These are phyloP conservation scores for Phorcus lineatus DNA, from an alignment of 2,888 invertebrate genomes.

Conservation along the genomic window DNA sequence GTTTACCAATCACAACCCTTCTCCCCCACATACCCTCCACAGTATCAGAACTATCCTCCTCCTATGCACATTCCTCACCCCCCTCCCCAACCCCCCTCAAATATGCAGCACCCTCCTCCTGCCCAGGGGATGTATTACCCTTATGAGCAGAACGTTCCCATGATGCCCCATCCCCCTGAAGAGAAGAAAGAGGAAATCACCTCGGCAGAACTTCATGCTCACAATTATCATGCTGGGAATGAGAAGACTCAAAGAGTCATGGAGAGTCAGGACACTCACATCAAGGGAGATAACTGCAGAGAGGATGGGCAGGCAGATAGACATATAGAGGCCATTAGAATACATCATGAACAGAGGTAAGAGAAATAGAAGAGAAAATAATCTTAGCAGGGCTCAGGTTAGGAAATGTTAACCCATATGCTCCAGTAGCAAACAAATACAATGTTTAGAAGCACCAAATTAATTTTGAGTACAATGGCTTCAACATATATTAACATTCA, in stretches of 20 bases:
- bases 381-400: too few relatives aligned
- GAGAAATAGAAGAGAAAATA: not conserved
- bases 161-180: slow-evolving; percentile 9
- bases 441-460: too few relatives aligned
- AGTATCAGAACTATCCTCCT: slow-evolving; percentile 23
- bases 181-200: too few relatives aligned
- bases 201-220: not conserved
- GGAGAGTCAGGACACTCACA: not conserved
- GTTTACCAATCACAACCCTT: not conserved
- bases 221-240: not conserved
- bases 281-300: not conserved
- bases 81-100: slow-evolving; percentile 35
- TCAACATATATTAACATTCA: too few relatives aligned
- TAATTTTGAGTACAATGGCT: too few relatives aligned
- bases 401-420: too few relatives aligned
- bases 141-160: slow-evolving; percentile 33
- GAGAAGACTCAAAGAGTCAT: not conserved
- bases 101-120: slow-evolving; percentile 37
- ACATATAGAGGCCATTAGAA: slow-evolving; percentile 60
- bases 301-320: slow-evolving; percentile 15
- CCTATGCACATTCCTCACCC: slow-evolving; percentile 17
- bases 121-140: slow-evolving; percentile 33
- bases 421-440: too few relatives aligned
- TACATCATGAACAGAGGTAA: slow-evolving; percentile 64
- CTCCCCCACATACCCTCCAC: slow-evolving; percentile 27